Evolutionary conservation across 2,888 invertebrate species (phyloP), one percentile per base, ranked within the genome.

Genomic region (Mamestra brassicae): DNA sequence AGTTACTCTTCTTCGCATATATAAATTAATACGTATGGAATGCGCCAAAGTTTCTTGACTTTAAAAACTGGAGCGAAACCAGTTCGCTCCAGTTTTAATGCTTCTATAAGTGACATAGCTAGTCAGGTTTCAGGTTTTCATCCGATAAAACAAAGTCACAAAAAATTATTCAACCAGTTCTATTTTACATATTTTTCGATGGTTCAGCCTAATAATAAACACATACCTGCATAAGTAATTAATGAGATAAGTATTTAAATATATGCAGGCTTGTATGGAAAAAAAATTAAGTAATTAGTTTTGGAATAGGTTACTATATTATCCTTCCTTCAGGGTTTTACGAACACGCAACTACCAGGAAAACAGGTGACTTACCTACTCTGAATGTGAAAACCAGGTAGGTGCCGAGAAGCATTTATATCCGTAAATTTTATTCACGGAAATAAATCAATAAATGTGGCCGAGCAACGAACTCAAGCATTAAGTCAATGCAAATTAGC

Each of bases 391-490:
- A 57, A 38, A 71, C 38, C 38, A 15, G 38, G 38, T 17, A 34
- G 26, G 38, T 52, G 13, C 3, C 17, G 13, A 45, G 13, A 26
- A 15, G 5, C 10, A 50, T 75, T 55, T 38, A 34, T 38, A 47
- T 47, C 38, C 7, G 11, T 50, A 2, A 11, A 42, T 0, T 26
- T 26, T 26, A 1, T 26, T 26, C 26, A 15, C 7, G 36, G 5
- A 68, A 52, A 71, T 71, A 60, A 71, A 75, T 38, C 34, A 79
- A 54, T 26, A 38, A 26, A n/a, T 54, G 54, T 26, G 2, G 13
- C 11, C 26, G 58, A 71, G 13, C 52, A 60, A 71, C 42, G 71
- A 60, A 71, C 58, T 45, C 8, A 4, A 3, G 42, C 34, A n/a
- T 34, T 47, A 57, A 42, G 2, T 26, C 15, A 26, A 58, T 74